Evolutionary conservation across 2,797 vertebrate species (phyloP), one percentile per base, ranked within the genome.

Genomic region (Tinamus major): DNA sequence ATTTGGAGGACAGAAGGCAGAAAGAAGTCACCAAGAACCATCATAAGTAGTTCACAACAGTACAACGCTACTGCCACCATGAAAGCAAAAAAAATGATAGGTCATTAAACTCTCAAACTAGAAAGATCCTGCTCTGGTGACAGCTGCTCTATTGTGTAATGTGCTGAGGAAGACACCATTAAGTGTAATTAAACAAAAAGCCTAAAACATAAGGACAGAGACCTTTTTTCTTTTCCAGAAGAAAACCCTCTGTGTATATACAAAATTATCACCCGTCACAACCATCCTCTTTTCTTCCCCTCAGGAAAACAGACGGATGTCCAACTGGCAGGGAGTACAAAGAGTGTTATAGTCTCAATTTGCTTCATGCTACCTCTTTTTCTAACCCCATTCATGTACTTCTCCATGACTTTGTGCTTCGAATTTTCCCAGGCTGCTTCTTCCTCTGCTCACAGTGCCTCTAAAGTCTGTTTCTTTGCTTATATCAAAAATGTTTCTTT

Each of bases 151-250:
- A 69, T 62, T 92, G 85, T 80, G 77, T 44, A 82, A 92, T 78
- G 87, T 53, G 6, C 90, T 91, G 76, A 95, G 74, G 90, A 97
- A 93, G 92, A 90, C 4, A 11, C 76, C 93, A 96, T 97, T 97
- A 96, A 90, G 83, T 88, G 76, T 96, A 96, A 97, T 97, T 97
- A 97, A 96, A 96, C 92, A 86, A 92, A 95, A 94, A 89, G 80
- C 61, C 55, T 96, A 91, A 96, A 97, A 92, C 93, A 95, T 94
- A 95, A 96, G 92, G 95, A 95, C 64, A 58, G 83, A 89, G 93
- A 87, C 91, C 87, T 93, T 92, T 83, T 90, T 81, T 83, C 87
- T 95, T 80, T 81, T 96, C 72, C 67, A 88, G 80, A 96, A 82
- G 79, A 92, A 96, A 96, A 95, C 51, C 58, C 70, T 95, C 29